phyloP scores from a whole-genome alignment of 2,113 vertebrate species.

The Garra rufa region DNA sequence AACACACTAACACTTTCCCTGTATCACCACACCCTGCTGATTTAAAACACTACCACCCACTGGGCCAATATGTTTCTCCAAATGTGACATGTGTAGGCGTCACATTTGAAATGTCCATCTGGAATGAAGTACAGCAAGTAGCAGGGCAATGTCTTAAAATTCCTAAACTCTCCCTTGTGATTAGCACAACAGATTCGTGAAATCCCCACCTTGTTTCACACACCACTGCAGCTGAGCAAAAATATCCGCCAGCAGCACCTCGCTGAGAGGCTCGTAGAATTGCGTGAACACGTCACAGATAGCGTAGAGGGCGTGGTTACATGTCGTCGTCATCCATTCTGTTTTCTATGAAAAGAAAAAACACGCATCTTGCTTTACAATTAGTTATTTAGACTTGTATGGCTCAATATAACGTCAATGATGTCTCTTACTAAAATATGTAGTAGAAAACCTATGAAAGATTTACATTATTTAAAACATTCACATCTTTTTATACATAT shows the following conservation, averaged over 20 bases:
- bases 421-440: too few relatives aligned
- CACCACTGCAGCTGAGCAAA: conserved; percentile 97
- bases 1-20: conserved; percentile 6
- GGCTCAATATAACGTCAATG: too few relatives aligned
- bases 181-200: not conserved
- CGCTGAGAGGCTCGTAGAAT: conserved; percentile 93
- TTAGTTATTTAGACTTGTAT: too few relatives aligned
- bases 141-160: conserved; percentile 6
- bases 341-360: conserved; percentile 81
- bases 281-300: conserved; percentile 98
- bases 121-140: not conserved
- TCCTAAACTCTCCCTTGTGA: not conserved
- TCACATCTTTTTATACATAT: too few relatives aligned
- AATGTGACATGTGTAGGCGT: conserved; percentile 11
- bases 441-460: too few relatives aligned
- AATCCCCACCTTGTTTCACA: conserved; percentile 89
- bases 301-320: conserved; percentile 96
- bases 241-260: conserved; percentile 90
- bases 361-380: not conserved
- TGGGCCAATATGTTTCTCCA: not conserved
- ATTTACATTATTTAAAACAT: too few relatives aligned
- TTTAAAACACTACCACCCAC: conserved; percentile 37
- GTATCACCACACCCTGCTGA: not conserved
- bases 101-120: conserved; percentile 3
- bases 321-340: conserved; percentile 99